Evolutionary conservation across 2,797 vertebrate genomes (phyloP), one percentile per base, ranked within the genome.

Genomic region (Scolopax bukidnonensis): DNA sequence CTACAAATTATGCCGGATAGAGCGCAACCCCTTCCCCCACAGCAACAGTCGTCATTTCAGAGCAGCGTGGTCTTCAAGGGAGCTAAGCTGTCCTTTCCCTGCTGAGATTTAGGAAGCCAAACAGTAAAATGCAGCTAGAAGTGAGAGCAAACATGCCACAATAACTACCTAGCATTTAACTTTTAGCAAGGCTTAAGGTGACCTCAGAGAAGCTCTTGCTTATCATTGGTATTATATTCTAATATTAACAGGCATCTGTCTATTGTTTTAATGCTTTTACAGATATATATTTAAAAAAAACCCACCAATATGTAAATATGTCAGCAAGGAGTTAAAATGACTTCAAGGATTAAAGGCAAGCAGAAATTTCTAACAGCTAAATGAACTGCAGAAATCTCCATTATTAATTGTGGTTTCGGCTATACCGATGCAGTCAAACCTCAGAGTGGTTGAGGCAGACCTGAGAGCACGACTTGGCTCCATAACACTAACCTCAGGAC

Each of bases 1-100:
- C 84, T 89, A 95, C 89, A 97, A 96, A 95, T 95, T 83, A 89
- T 36, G 86, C 64, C 75, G 59, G 68, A 60, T 23, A 57, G 91
- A 84, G 83, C 51, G 16, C 82, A 90, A 24, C 57, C 78, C 94
- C 92, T 90, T 87, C 89, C 87, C 87, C 94, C 93, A 93, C 87
- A 68, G 82, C 79, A 84, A 54, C 69, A 93, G 82, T 50, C 88
- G 60, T 86, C 77, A 69, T 77, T 90, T 90, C 68, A 93, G 93
- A 79, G 85, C 61, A 87, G 43, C 73, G 56, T 2, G 0, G 81
- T 78, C 76, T 94, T 88, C 85, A 80, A 47, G 64, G 51, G 54
- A 97, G 65, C 25, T 85, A 92, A 93, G 47, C 30, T 50, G 54
- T 61, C 74, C 53, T 92, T 95, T 95, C 25, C 60, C 61, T 96